Base-by-base conservation (phyloP, 2,888 invertebrate genomes). In the Muscina levida region DNA sequence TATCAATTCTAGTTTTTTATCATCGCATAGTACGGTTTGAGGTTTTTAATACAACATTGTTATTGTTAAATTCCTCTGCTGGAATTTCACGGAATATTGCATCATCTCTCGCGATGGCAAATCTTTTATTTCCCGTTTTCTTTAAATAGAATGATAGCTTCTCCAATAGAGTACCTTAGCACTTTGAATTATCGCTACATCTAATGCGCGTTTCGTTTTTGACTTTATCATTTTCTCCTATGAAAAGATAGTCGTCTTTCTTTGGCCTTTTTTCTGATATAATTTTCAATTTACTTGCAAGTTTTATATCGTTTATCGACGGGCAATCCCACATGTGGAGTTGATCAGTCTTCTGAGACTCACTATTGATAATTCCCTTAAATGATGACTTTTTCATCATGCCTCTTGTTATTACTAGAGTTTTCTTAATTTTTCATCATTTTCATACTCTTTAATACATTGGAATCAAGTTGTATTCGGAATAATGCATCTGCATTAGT, bases 1-100 rank as follows among this genome's bases (percentile, higher is more conserved):
- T 71, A 80, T 78, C 39, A 82, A 46, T 51, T 62, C 31, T 10
- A 17, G 13, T 70, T 70, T 15, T 19, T 24, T 15, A 3, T 26
- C 39, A 13, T 19, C 8, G 42, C 39, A 11, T 24, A 15, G 13
- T 22, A 72, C 46, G 13, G 31, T 59, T 15, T 59, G n/a, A 3
- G 59, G 71, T 10, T 5, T 0, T 39, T 57, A 10, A 13, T 22
- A 72, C 11, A 59, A 15, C 39, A 70, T 6, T 22, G 37, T 15
- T 26, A 37, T 51, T 39, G 17, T 1, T 53, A 5, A 8, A 10
- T 51, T 68, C 31, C 13, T 39, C 15, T 31, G 24, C 51, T 10
- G 51, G 31, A 22, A 15, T 24, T 15, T 68, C 39, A 26, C 15
- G 24, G 15, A 15, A 0, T 19, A 68, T 68, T 2, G 4, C 11